phyloP scores from a whole-genome alignment of 2,888 invertebrate genomes.

The Xanthorhoe spadicearia region DNA sequence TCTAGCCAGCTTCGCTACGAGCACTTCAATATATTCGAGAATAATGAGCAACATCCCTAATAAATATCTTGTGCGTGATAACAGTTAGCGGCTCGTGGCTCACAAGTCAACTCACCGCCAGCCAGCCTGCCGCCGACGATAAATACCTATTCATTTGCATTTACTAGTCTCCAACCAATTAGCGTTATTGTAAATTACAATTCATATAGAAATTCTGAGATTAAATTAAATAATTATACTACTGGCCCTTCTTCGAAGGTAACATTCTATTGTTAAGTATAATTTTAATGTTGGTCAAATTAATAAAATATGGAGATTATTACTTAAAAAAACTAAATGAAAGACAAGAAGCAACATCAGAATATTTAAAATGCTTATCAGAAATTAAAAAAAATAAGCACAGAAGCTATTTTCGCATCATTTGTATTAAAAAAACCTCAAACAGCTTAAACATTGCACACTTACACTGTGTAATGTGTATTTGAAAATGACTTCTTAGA shows the following conservation, averaged over 20 bases:
- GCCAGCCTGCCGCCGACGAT: background rate
- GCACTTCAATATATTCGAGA: too few relatives aligned
- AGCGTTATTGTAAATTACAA: background rate
- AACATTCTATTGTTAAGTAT: too few relatives aligned
- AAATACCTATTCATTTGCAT: background rate
- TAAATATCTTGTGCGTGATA: background rate
- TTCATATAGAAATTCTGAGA: background rate
- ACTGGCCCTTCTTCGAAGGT: background rate
- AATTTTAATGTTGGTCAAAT: too few relatives aligned
- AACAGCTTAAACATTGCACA: too few relatives aligned
- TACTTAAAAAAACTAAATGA: too few relatives aligned
- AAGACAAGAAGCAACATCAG: too few relatives aligned
- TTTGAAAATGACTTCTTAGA: background rate
- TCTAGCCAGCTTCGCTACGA: too few relatives aligned
- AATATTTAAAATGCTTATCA: too few relatives aligned
- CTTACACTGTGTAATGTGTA: background rate
- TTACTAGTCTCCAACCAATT: background rate
- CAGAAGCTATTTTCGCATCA: too few relatives aligned
- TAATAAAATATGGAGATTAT: too few relatives aligned
- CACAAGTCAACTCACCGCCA: background rate
- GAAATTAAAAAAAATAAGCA: too few relatives aligned
- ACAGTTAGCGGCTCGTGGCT: background rate
- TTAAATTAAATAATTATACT: background rate
- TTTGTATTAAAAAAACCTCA: too few relatives aligned
- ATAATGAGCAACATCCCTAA: background rate